Evolutionary conservation across 2,888 invertebrate species (phyloP), one percentile per base, ranked within the genome.

Genomic region (Agrochola litura): DNA sequence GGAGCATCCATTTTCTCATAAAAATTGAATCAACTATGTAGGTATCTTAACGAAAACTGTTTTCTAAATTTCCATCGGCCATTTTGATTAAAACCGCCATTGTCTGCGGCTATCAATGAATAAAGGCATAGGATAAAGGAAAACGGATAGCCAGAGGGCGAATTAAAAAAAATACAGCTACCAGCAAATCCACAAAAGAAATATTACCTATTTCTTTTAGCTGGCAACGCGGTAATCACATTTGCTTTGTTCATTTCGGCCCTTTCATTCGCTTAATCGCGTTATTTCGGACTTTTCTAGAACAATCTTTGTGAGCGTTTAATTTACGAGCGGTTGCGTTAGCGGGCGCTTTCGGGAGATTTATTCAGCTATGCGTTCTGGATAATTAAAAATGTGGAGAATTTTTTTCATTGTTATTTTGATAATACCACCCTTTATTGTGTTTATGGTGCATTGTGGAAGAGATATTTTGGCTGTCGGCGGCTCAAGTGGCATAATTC

Each of bases 241-340:
- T 96, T 95, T 95, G 93, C 95, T 96, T 96, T 96, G 96, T 96
- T 96, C 95, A 94, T 95, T 95, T 95, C 92, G 95, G 94, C 92
- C 94, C 95, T 96, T 96, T 96, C 95, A 95, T 94, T 95, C 95
- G 94, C 94, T 95, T 96, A 96, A 96, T 96, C 96, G 95, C 92
- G 96, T 96, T 96, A 96, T 96, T 95, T 95, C 94, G 95, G 95
- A 93, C 92, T 93, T 93, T 91, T 90, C 89, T 86, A 91, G 91
- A 93, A 92, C 93, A 92, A 94, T 94, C 92, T 94, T 91, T 88
- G 86, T 74, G 76, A 77, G 80, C 73, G 84, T 80, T 75, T 79
- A 89, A 90, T 88, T 88, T 86, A 87, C 54, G 72, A 82, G 88
- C 85, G 87, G 72, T 49, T 87, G 92, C 90, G 91, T 86, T 77